Evolutionary conservation across 2,113 vertebrate species (phyloP).

Genomic region (Heterochromis multidens): DNA sequence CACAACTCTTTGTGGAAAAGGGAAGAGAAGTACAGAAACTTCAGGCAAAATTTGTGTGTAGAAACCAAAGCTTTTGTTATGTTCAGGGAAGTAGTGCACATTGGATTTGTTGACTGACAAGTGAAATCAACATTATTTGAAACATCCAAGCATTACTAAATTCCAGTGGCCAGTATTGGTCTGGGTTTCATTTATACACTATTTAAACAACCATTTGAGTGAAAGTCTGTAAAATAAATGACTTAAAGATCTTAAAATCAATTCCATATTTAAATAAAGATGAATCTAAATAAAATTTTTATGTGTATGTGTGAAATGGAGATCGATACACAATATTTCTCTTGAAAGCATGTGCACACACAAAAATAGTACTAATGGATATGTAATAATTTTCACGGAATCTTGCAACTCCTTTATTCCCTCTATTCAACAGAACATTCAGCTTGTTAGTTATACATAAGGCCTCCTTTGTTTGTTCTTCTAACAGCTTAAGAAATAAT

Average conservation of each 20-base stretch:
- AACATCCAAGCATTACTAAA: not conserved
- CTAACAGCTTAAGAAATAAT: not conserved
- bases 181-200: not conserved
- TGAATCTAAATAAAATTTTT: not conserved
- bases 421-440: not conserved
- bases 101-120: not conserved
- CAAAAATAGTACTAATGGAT: not conserved
- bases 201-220: not conserved
- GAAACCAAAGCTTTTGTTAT: not conserved
- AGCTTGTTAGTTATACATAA: not conserved
- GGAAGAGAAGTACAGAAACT: not conserved
- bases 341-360: not conserved
- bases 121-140: not conserved
- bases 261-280: not conserved
- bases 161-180: not conserved
- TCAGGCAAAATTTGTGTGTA: not conserved
- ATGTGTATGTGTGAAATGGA: no score
- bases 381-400: not conserved
- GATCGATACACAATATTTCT: not conserved
- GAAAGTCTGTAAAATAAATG: not conserved
- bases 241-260: not conserved
- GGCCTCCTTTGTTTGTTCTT: not conserved
- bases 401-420: not conserved
- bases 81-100: not conserved
- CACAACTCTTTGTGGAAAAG: not conserved